Evolutionary conservation across 2,888 invertebrate genomes (phyloP).

Genomic region (Heliconius aoede): DNA sequence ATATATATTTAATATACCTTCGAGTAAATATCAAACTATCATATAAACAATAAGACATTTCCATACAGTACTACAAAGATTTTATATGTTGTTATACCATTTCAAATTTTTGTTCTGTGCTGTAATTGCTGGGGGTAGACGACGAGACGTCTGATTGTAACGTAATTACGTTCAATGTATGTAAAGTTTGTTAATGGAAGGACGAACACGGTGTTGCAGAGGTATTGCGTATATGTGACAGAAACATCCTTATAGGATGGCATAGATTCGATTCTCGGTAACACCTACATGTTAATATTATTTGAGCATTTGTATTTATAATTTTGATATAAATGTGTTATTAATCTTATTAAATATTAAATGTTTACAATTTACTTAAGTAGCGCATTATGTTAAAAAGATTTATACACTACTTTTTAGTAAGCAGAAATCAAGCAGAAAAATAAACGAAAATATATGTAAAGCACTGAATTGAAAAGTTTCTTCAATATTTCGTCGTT

Average conservation of each 20-base stretch:
- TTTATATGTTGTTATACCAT: neutral
- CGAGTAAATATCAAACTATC: neutral
- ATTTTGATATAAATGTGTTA: neutral
- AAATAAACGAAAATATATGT: too few relatives aligned
- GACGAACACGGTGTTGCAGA: constrained; percentile 5
- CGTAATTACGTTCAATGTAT: constrained; percentile 30
- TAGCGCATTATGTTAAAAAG: neutral
- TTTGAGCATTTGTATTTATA: neutral
- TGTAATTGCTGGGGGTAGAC: constrained; percentile 25
- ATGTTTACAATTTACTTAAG: neutral
- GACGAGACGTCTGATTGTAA: constrained; percentile 27
- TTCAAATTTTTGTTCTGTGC: constrained; percentile 16
- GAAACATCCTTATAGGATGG: neutral
- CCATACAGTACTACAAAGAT: neutral
- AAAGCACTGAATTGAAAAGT: too few relatives aligned
- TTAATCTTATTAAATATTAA: too few relatives aligned
- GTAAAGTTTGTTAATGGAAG: constrained; percentile 34
- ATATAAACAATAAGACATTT: neutral
- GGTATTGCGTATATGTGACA: constrained; percentile 6
- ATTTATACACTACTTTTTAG: neutral
- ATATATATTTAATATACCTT: too few relatives aligned
- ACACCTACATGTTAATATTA: neutral
- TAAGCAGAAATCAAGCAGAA: neutral
- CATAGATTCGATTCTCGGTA: neutral
- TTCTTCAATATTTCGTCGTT: too few relatives aligned